These are phyloP conservation scores for Dendrolimus pini DNA, from an alignment of 2,888 invertebrate species.

Conservation along the genomic window DNA sequence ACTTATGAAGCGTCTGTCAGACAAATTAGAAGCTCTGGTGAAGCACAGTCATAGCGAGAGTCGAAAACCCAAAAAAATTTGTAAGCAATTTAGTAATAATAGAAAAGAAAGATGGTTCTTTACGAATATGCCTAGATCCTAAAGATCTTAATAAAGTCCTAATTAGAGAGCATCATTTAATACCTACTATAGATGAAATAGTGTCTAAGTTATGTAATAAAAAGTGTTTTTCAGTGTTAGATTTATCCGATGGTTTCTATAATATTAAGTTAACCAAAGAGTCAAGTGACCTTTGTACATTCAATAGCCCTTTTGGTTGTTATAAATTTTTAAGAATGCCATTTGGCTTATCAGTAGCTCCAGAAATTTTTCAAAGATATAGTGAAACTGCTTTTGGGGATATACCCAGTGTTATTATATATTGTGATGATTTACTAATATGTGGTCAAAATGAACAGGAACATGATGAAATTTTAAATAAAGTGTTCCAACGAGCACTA, in stretches of 20 bases:
- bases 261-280: constrained; percentile 12
- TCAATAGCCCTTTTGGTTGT: constrained; percentile 15
- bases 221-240: constrained; percentile 11
- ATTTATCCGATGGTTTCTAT: constrained; percentile 16
- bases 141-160: constrained; percentile 13
- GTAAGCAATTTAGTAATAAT: neutral
- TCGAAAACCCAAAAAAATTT: neutral
- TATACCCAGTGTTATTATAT: constrained; percentile 28
- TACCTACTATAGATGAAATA: constrained; percentile 13
- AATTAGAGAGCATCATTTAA: constrained; percentile 11
- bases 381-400: constrained; percentile 29
- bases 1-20: neutral
- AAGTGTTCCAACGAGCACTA: constrained; percentile 10
- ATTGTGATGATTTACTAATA: constrained; percentile 35
- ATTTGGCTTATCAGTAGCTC: constrained; percentile 29
- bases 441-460: constrained; percentile 13
- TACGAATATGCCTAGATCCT: constrained; percentile 16
- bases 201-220: constrained; percentile 13
- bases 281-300: constrained; percentile 13
- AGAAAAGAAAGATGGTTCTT: neutral
- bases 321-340: constrained; percentile 28
- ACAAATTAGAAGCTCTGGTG: neutral
- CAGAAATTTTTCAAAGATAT: constrained; percentile 32
- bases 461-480: constrained; percentile 12
- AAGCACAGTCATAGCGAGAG: neutral